Conservation (phyloP, 2,888 invertebrate genomes). For the Anoncus sp. region DNA sequence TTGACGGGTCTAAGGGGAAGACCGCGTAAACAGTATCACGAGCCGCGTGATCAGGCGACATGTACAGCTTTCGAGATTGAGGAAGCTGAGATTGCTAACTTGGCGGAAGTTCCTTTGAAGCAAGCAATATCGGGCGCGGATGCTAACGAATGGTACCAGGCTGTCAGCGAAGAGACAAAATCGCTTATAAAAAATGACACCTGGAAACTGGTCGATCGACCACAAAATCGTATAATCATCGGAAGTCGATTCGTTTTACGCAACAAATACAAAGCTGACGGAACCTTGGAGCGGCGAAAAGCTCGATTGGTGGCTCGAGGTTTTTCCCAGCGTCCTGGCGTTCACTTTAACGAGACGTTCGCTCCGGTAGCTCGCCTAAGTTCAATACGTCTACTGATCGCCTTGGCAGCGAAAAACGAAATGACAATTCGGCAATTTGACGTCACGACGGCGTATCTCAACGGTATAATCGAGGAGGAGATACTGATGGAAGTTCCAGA, state of each 20-base stretch:
- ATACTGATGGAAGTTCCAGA: conserved; percentile 65
- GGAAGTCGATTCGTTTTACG: conserved; percentile 54
- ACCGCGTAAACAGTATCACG: conserved; percentile 11
- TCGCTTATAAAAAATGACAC: conserved; percentile 54
- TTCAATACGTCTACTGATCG: conserved; percentile 56
- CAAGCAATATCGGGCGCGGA: no score
- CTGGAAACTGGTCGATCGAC: conserved; percentile 53
- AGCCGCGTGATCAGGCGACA: no score
- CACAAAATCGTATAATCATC: conserved; percentile 33
- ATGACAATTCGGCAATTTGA: conserved; percentile 67
- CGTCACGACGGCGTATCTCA: conserved; percentile 67
- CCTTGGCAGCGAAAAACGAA: conserved; percentile 54
- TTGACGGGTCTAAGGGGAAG: conserved; percentile 29
- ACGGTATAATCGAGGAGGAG: conserved; percentile 59
- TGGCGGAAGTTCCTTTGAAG: no score
- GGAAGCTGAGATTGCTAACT: no score
- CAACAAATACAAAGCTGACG: conserved; percentile 59
- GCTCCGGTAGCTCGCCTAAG: conserved; percentile 63
- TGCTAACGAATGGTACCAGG: conserved; percentile 39
- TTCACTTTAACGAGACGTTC: conserved; percentile 64
- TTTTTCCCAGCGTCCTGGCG: conserved; percentile 61
- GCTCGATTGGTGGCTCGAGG: conserved; percentile 63
- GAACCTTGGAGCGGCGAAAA: conserved; percentile 53
- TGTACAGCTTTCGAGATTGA: no score
- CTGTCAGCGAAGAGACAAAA: conserved; percentile 52